phyloP scores from a whole-genome alignment of 2,888 invertebrate genomes.

The Myopa testacea region DNA sequence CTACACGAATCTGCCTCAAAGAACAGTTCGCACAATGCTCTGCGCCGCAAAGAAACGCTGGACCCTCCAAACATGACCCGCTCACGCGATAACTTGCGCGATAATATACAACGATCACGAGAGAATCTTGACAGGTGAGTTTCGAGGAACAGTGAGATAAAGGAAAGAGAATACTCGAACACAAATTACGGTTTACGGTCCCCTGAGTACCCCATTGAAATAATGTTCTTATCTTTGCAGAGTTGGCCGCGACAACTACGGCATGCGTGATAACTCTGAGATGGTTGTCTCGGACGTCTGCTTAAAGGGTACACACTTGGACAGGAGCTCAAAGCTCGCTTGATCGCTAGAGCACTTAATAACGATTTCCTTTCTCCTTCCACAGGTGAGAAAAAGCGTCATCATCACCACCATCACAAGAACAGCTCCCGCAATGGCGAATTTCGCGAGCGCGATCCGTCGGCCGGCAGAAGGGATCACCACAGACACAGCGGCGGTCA shows the following conservation, averaged over 20 bases:
- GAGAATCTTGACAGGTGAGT: conserved; percentile 67
- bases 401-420: conserved; percentile 68
- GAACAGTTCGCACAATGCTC: conserved; percentile 71
- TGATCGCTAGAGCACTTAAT: neutral
- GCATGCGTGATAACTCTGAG: conserved; percentile 80
- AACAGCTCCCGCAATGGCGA: conserved; percentile 66
- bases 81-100: conserved; percentile 65
- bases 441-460: conserved; percentile 65
- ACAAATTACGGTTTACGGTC: neutral
- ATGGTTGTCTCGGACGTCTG: conserved; percentile 78
- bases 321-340: conserved; percentile 6
- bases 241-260: conserved; percentile 67
- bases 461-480: conserved; percentile 65
- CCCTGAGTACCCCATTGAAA: too few relatives aligned
- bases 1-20: conserved; percentile 83
- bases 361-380: conserved; percentile 12
- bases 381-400: conserved; percentile 67
- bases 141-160: too few relatives aligned
- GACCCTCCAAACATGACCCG: conserved; percentile 73
- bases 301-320: conserved; percentile 60
- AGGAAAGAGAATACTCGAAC: neutral
- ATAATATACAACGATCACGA: conserved; percentile 67
- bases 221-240: conserved; percentile 47
- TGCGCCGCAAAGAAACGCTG: conserved; percentile 78
- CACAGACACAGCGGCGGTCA: conserved; percentile 67